Evolutionary conservation across 2,888 invertebrate species (phyloP), one percentile per base, ranked within the genome.

Genomic region (Hyppa rectilinea): DNA sequence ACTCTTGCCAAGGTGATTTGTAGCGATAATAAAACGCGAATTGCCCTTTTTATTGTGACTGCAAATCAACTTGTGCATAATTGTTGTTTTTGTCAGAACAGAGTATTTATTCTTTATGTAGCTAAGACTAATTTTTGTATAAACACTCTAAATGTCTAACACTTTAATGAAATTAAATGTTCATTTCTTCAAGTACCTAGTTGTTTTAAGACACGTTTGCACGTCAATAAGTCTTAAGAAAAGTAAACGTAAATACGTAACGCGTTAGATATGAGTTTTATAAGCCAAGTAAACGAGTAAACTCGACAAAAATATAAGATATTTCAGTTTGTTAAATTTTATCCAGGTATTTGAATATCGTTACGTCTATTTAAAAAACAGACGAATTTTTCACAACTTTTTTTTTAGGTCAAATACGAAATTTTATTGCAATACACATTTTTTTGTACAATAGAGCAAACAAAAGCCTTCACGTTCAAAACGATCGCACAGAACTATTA

Each of bases 1-100:
- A 76, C 38, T 61, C 68, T 60, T 65, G 45, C 40, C 50, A 52
- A 75, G 62, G 75, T 82, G 70, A 84, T 81, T 84, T 84, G 78
- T 74, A 65, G 55, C 38, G 40, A 69, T 66, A 80, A 68, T 83
- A 75, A 73, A 81, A 73, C 69, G 56, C 17, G 45, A 77, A 78
- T 70, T 69, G 69, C 70, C 43, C 56, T 75, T 79, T 78, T 75
- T 79, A 78, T 79, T 74, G 60, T 40, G 50, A 43, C 58, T 65
- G 64, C 80, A 79, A 78, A 78, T 78, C 80, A 78, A 78, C 52
- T 64, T 61, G 56, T 60, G 52, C 26, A 9, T 40, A 71, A 53
- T 59, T 58, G 49, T 45, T 49, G 40, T 47, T 34, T 63, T 63
- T 73, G 12, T 47, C 38, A 76, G 9, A 58, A 29, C 29, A 45